phyloP scores from a whole-genome alignment of 2,113 vertebrate genomes.

The Parotia lawesii region DNA sequence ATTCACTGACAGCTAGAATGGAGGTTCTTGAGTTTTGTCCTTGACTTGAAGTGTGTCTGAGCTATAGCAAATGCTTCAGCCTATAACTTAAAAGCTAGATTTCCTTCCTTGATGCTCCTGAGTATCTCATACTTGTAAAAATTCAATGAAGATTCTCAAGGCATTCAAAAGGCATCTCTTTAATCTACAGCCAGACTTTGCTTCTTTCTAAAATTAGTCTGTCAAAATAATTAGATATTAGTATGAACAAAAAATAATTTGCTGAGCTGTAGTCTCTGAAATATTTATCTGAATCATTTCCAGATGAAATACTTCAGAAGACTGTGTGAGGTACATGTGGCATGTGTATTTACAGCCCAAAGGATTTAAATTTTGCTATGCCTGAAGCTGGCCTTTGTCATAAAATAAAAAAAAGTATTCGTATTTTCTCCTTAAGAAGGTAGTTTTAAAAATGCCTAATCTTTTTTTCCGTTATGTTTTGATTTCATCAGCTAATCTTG shows the following conservation, averaged over 20 bases:
- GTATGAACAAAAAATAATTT: background rate
- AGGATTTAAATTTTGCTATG: background rate
- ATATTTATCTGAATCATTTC: background rate
- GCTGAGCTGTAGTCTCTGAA: background rate
- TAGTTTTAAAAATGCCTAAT: background rate
- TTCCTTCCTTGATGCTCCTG: background rate
- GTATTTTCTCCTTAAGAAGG: background rate
- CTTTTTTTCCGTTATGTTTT: background rate
- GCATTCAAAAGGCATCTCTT: background rate
- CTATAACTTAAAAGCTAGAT: background rate
- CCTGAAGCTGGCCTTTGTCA: background rate
- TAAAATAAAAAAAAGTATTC: background rate
- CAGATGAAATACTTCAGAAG: background rate
- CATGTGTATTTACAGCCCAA: background rate
- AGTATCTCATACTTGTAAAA: background rate
- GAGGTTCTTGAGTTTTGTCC: background rate
- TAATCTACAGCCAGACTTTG: background rate
- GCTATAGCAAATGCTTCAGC: background rate
- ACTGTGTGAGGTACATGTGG: background rate
- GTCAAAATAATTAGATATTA: background rate
- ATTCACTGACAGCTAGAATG: background rate
- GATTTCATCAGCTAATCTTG: background rate
- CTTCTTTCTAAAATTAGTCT: background rate
- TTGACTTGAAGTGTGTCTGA: background rate
- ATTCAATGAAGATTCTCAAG: background rate